Percentiles rank a stretch among this genome's conserved stretches.
Evolutionary conservation across 2,888 invertebrate species (phyloP).

Genomic region (Philaethria dido): DNA sequence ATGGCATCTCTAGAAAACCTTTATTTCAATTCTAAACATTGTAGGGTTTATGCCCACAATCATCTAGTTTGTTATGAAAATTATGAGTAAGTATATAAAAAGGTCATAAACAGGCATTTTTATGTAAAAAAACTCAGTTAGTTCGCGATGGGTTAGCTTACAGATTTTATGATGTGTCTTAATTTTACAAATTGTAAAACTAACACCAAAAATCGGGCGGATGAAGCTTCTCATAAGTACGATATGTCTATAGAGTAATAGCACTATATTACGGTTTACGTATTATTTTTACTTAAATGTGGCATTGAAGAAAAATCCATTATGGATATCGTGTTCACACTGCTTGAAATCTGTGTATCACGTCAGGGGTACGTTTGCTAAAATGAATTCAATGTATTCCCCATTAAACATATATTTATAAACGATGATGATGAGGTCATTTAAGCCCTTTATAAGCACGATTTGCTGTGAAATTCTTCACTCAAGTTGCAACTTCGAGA

Average conservation of each 20-base stretch:
- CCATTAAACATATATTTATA: constrained; percentile 41
- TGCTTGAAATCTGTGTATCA: constrained; percentile 49
- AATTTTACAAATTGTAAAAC: too few relatives aligned
- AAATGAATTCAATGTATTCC: constrained; percentile 58
- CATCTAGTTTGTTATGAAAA: too few relatives aligned
- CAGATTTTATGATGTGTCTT: too few relatives aligned
- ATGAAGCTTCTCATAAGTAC: too few relatives aligned
- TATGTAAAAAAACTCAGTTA: too few relatives aligned
- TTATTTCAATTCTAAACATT: too few relatives aligned
- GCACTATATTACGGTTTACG: background rate
- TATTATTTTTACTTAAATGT: constrained; percentile 9
- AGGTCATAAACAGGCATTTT: too few relatives aligned
- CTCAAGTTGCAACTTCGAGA: constrained; percentile 25
- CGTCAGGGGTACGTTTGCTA: constrained; percentile 52
- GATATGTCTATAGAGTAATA: background rate
- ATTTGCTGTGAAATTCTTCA: constrained; percentile 26
- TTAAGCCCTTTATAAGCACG: constrained; percentile 45
- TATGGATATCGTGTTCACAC: constrained; percentile 45
- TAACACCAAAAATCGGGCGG: too few relatives aligned
- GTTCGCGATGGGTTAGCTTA: too few relatives aligned
- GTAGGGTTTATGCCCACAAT: too few relatives aligned
- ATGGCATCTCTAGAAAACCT: too few relatives aligned
- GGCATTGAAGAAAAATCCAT: constrained; percentile 38
- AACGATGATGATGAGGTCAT: constrained; percentile 35
- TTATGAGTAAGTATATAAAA: too few relatives aligned